Evolutionary conservation across 2,113 vertebrate genomes (phyloP).

Genomic region (Hiodon tergisus): DNA sequence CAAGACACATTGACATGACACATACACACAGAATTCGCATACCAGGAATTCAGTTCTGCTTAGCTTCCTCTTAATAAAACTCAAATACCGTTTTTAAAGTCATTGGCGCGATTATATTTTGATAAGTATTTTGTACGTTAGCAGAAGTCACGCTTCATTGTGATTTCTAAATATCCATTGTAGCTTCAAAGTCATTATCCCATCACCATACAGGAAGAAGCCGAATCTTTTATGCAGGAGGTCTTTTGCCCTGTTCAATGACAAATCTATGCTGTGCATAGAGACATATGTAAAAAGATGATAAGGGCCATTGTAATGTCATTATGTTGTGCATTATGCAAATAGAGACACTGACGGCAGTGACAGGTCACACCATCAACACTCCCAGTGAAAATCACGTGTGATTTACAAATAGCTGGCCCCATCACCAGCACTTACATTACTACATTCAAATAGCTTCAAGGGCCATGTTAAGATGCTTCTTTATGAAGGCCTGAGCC

Average conservation of each 20-base stretch:
- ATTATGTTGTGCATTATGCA: neutral
- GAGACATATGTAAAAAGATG: constrained; percentile 1
- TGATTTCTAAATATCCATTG: constrained; percentile 5
- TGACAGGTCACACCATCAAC: neutral
- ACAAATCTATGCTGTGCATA: neutral
- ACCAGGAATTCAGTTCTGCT: constrained; percentile 1
- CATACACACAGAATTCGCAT: neutral
- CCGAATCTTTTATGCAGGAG: neutral
- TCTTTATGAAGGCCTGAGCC: too few relatives aligned
- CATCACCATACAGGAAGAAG: neutral
- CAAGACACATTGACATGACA: too few relatives aligned
- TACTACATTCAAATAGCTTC: too few relatives aligned
- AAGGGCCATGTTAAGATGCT: too few relatives aligned
- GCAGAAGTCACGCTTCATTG: constrained; percentile 10
- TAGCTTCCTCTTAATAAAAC: neutral
- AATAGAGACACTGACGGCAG: neutral
- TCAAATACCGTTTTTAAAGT: constrained; percentile 9
- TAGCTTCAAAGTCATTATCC: neutral
- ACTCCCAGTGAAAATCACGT: neutral
- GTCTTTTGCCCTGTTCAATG: neutral
- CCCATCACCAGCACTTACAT: too few relatives aligned
- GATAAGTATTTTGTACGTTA: neutral
- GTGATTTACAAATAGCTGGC: too few relatives aligned
- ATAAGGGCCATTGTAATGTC: neutral
- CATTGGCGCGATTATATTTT: constrained; percentile 10